Evolutionary conservation across 30 jellyfish, hydroid and myxozoan genomes (phyloP), one percentile per base, ranked within the genome.

Genomic region (Clytia hemisphaerica): DNA sequence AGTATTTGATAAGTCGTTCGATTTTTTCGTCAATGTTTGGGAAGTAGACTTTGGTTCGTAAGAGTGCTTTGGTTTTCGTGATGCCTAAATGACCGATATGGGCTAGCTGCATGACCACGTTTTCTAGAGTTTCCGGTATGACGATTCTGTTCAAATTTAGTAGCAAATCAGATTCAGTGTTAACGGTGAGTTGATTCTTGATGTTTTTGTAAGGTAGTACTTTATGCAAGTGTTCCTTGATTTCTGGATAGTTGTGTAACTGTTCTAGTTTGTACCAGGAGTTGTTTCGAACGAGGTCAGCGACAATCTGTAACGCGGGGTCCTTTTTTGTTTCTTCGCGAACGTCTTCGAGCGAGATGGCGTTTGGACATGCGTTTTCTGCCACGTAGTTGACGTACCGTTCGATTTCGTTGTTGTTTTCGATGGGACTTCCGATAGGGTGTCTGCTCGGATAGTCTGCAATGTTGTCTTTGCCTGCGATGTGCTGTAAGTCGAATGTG

Each of bases 61-160:
- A 64, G 24, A 59, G 27, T 14, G 54, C 38, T 48, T 76, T 76
- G 28, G 82, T 76, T 22, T 65, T 67, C 28, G 16, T 57, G 0
- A 76, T 29, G 4, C 91, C 85, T 28, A 50, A 75, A 46, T 76
- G 91, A 12, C 66, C 78, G 2, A 9, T 75, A 67, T 77, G 91
- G 12, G 54, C 76, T 19, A 64, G 53, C 6, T 45, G 21, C n/a
- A 64, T 21, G 18, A n/a, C n/a, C 14, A 14, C 54, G 14, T 44
- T 14, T 44, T 14, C n/a, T n/a, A 44, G 54, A 14, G 54, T 44
- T 22, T 49, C 33, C 10, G 91, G 84, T 15, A 65, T 32, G 25
- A 77, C 84, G 4, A 77, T 77, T 26, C 67, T 36, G n/a, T 38
- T 7, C 12, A 74, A 75, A 7, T 45, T 27, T 27, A 77, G 25